Percentiles rank a stretch among this genome's conserved stretches.
These are phyloP conservation scores for Aricia agestis DNA, from an alignment of 1,140 invertebrate species.

Conservation along the genomic window DNA sequence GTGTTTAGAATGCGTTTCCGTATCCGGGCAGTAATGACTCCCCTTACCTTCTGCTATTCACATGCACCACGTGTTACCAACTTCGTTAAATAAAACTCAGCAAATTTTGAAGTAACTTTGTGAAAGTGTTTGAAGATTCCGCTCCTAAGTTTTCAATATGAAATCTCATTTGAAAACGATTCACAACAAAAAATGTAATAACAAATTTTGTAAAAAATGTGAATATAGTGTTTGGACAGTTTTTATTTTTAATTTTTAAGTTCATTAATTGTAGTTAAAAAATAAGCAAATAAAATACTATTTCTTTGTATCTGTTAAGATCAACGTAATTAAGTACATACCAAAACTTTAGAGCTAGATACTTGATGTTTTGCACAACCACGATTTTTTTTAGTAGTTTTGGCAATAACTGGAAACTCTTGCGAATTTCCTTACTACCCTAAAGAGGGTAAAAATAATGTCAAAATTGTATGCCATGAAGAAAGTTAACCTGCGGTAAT, in stretches of 20 bases:
- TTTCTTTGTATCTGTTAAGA: no score
- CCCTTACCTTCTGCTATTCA: conserved; percentile 16
- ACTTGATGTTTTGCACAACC: no score
- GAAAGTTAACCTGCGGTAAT: no score
- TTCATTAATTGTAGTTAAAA: no score
- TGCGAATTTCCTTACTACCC: no score
- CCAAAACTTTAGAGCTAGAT: no score
- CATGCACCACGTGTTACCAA: conserved; percentile 18
- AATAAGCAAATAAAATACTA: no score
- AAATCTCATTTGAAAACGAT: not conserved
- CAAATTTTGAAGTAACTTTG: conserved; percentile 14
- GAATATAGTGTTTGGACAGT: not conserved
- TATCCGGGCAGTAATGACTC: conserved; percentile 11
- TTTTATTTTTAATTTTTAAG: not conserved
- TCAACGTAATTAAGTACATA: no score
- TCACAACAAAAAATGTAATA: not conserved
- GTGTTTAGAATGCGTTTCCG: not conserved
- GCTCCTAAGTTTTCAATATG: not conserved
- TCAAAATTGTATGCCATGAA: no score
- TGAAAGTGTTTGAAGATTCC: conserved; percentile 5
- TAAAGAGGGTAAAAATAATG: no score
- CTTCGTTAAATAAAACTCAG: conserved; percentile 22
- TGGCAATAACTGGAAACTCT: no score
- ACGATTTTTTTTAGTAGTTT: no score
- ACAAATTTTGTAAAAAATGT: not conserved